Evolutionary conservation across 1,140 invertebrate genomes (phyloP).

Genomic region (Monochamus saltuarius): DNA sequence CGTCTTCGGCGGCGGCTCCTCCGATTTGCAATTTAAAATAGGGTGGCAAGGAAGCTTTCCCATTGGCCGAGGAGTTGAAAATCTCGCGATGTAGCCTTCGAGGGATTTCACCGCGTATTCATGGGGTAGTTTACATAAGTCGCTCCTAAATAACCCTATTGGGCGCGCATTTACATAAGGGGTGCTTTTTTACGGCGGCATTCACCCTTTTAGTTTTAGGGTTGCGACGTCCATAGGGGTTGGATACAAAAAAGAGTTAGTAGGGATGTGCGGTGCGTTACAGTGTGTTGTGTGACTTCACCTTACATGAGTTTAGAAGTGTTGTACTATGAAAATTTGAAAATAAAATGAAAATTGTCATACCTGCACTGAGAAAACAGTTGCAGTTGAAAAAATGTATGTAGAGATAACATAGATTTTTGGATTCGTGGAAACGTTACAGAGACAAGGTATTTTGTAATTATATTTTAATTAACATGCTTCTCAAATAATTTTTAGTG

Average conservation of each 20-base stretch:
- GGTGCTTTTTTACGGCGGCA: constrained; percentile 30
- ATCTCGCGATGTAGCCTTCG: constrained; percentile 23
- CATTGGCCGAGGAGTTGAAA: constrained; percentile 43
- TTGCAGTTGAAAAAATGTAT: too few relatives aligned
- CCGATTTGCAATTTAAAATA: constrained; percentile 47
- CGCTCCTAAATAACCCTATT: constrained; percentile 18
- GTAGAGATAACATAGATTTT: too few relatives aligned
- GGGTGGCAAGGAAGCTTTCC: constrained; percentile 24
- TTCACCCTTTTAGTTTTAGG: constrained; percentile 24
- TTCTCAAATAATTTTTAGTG: too few relatives aligned
- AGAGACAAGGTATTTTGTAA: too few relatives aligned
- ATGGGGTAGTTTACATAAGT: constrained; percentile 34
- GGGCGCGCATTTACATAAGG: constrained; percentile 36
- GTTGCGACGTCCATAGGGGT: constrained; percentile 12
- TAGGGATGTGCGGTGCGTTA: not conserved
- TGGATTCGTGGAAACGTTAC: too few relatives aligned
- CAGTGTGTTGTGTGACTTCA: not conserved
- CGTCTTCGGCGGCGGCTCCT: not conserved
- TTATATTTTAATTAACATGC: too few relatives aligned
- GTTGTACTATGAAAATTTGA: not conserved
- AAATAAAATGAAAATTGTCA: too few relatives aligned
- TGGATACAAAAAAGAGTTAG: not conserved
- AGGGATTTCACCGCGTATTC: constrained; percentile 20
- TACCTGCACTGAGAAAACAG: too few relatives aligned
- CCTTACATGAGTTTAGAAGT: not conserved